Conservation (phyloP, 2,797 vertebrate species). For the Enteromius radiatus region DNA sequence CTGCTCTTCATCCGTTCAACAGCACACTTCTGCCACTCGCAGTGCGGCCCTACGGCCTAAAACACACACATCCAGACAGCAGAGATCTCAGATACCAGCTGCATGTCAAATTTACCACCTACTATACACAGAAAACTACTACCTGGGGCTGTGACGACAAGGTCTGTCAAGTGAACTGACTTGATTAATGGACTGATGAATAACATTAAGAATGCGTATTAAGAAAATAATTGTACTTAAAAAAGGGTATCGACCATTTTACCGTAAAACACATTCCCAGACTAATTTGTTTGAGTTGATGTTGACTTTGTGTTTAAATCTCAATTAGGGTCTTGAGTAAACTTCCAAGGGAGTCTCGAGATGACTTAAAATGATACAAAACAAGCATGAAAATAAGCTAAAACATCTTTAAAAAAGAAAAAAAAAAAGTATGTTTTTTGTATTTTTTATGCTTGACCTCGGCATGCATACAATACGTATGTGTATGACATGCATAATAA, state of each 20-base stretch:
- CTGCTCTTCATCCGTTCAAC: slow-evolving; percentile 39
- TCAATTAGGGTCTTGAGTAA: neutral
- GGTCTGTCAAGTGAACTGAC: neutral
- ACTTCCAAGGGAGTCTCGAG: neutral
- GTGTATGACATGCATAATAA: no score
- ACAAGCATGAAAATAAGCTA: no score
- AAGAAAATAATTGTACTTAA: neutral
- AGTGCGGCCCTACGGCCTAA: neutral
- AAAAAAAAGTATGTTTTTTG: no score
- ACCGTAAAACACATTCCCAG: neutral
- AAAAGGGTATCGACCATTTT: neutral
- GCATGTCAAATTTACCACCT: neutral
- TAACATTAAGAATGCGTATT: neutral
- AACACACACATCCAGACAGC: neutral
- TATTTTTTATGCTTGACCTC: no score
- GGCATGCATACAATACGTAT: no score
- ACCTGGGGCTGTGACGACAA: neutral
- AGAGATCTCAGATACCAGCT: neutral
- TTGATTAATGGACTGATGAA: neutral
- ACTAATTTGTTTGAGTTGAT: neutral
- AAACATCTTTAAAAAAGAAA: no score
- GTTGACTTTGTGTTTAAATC: neutral
- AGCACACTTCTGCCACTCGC: neutral
- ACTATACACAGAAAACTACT: neutral
- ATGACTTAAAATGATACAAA: no score